Percentiles rank a stretch among this genome's conserved stretches.
Evolutionary conservation across 2,797 vertebrate genomes (phyloP).

Genomic region (Catamblyrhynchus diadema): DNA sequence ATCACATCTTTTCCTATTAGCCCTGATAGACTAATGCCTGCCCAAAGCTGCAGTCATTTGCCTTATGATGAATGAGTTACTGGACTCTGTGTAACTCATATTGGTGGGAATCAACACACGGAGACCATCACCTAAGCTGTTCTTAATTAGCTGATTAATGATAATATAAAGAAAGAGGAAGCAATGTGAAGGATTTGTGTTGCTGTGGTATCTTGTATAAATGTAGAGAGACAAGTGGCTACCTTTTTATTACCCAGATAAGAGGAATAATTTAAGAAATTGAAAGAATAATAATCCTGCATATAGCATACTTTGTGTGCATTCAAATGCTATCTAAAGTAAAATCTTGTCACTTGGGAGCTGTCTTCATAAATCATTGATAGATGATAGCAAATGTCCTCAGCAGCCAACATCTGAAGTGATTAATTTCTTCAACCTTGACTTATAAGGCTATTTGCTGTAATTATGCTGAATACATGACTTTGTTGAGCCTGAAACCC

Average conservation of each 20-base stretch:
- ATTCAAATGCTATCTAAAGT: neutral
- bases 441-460: neutral
- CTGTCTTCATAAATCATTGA: neutral
- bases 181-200: neutral
- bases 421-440: slow-evolving; percentile 16
- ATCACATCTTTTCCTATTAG: neutral
- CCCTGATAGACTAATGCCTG: neutral
- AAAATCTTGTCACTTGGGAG: neutral
- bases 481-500: neutral
- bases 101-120: neutral
- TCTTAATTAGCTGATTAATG: neutral
- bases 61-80: neutral
- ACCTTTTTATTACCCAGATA: neutral
- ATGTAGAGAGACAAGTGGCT: neutral
- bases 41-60: neutral
- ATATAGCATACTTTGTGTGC: neutral
- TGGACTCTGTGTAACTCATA: neutral
- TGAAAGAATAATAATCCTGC: neutral
- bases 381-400: neutral
- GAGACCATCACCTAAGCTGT: neutral
- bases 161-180: neutral
- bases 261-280: neutral
- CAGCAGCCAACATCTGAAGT: neutral
- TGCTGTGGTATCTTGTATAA: neutral
- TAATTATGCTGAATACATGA: neutral